Base-by-base conservation (phyloP, 2,888 invertebrate genomes). In the Phortica okadai region DNA sequence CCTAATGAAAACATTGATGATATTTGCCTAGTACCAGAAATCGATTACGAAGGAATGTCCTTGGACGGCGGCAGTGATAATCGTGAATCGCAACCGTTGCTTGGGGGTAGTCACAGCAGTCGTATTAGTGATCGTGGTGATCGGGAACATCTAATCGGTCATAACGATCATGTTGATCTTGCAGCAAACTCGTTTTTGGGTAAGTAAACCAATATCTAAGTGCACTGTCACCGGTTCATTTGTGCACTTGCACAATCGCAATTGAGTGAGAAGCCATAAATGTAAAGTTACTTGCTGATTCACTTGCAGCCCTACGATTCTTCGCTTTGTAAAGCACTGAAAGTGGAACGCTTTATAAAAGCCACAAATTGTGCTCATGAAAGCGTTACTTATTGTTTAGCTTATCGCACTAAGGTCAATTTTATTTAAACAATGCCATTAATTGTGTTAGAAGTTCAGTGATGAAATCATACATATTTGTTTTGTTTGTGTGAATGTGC, bases 31-130 rank as follows among this genome's bases (percentile, higher is more conserved):
- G 94, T 96, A 88, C 97, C 97, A 84, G 97, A 97, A 92, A 95
- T 97, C 85, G 94, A 94, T 83, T 97, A 96, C 92, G 95, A 95
- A 92, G 94, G 95, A 92, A 94, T 94, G 93, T 85, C 87, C 78
- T 95, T 96, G 95, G 96, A 96, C 94, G 95, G 95, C 74, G 94
- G 95, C 90, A 95, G 95, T 81, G 94, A 95, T 80, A 96, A 96
- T 92, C 94, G 97, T 90, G 98, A 98, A 94, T 97, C 96, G 92
- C 98, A 98, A 93, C 98, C 98, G 91, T 95, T 98, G 83, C 94
- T 98, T 74, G 96, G 97, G 92, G 95, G 96, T 92, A 94, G 94
- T 91, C 94, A 95, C 89, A 92, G 92, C 89, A 92, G 92, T 88
- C 82, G 84, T 44, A 96, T 96, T 92, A 95, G 96, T 92, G 87